phyloP scores from a whole-genome alignment of 2,113 vertebrate species.

The Cervus canadensis region DNA sequence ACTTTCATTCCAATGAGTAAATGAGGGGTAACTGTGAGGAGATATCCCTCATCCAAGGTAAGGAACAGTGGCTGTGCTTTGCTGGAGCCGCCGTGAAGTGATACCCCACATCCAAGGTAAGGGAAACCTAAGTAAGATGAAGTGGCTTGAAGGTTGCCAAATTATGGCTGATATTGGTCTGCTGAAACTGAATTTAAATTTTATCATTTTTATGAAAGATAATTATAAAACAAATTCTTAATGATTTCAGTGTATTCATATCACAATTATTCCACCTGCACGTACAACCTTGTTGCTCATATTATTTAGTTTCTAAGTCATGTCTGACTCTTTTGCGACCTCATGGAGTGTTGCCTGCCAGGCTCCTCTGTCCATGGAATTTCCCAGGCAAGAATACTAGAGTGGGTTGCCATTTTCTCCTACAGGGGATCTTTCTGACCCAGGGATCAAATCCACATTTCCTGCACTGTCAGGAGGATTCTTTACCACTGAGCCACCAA shows the following conservation, averaged over 20 bases:
- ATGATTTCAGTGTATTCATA: neutral
- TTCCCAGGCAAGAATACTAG: neutral
- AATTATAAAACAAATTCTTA: constrained; percentile 28
- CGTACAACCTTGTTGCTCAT: neutral
- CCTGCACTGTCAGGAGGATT: neutral
- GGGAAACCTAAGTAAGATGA: neutral
- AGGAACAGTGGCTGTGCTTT: too few relatives aligned
- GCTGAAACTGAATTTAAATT: constrained; percentile 40
- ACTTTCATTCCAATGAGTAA: too few relatives aligned
- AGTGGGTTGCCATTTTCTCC: neutral
- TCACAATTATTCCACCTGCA: neutral
- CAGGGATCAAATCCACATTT: neutral
- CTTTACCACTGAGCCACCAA: neutral
- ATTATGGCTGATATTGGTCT: constrained; percentile 39
- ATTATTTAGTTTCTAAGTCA: neutral
- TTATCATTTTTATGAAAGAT: neutral
- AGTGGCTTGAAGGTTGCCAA: constrained; percentile 42
- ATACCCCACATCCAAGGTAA: too few relatives aligned
- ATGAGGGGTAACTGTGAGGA: too few relatives aligned
- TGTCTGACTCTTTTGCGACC: too few relatives aligned
- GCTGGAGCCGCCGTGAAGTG: too few relatives aligned
- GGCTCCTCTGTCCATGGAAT: neutral
- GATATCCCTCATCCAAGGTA: too few relatives aligned
- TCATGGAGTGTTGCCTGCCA: neutral
- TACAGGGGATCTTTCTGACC: neutral